Percentiles rank a stretch among this genome's conserved stretches.
These are phyloP conservation scores for Plutella xylostella DNA, from an alignment of 2,888 invertebrate species.

Conservation along the genomic window DNA sequence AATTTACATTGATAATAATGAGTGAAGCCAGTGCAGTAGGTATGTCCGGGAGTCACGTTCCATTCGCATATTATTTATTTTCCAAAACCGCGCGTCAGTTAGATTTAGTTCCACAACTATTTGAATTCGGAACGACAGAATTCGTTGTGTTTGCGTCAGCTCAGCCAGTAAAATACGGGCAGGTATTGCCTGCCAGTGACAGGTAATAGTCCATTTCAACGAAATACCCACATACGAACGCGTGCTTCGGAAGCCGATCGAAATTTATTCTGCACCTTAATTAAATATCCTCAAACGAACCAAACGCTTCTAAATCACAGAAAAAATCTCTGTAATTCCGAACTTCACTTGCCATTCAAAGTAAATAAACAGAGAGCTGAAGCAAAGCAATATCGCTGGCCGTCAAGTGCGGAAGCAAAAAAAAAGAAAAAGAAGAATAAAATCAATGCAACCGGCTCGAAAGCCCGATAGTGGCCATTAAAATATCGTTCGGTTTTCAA, in stretches of 20 bases:
- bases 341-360: slow-evolving; percentile 28
- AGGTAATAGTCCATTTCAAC: slow-evolving; percentile 28
- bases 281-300: too few relatives aligned
- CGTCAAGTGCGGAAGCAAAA: slow-evolving; percentile 27
- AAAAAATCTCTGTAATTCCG: too few relatives aligned
- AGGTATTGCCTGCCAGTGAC: slow-evolving; percentile 34
- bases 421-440: slow-evolving; percentile 31
- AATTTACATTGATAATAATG: too few relatives aligned
- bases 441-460: slow-evolving; percentile 37
- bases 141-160: slow-evolving; percentile 29
- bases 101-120: slow-evolving; percentile 7
- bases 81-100: slow-evolving; percentile 1
- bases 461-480: slow-evolving; percentile 59
- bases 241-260: slow-evolving; percentile 13
- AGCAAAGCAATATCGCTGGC: slow-evolving; percentile 48
- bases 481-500: slow-evolving; percentile 64
- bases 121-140: slow-evolving; percentile 29
- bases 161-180: slow-evolving; percentile 45
- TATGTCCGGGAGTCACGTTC: too few relatives aligned
- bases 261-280: too few relatives aligned
- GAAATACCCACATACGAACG: slow-evolving; percentile 23
- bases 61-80: too few relatives aligned
- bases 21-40: too few relatives aligned
- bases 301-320: too few relatives aligned
- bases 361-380: slow-evolving; percentile 50